phyloP scores from a whole-genome alignment of 1,140 invertebrate genomes.

The Drosophila bocki region DNA sequence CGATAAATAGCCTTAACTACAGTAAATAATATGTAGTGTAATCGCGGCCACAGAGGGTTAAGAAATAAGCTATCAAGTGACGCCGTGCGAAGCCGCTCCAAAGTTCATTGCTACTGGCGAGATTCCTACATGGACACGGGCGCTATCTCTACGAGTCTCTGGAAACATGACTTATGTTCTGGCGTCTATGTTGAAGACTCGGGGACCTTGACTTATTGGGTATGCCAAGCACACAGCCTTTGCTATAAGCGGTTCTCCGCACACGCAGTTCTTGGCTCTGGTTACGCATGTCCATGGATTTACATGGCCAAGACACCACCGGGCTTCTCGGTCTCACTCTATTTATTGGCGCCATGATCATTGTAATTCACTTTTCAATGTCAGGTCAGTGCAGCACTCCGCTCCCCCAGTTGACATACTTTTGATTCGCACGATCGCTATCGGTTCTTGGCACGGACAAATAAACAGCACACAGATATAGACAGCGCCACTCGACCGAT shows the following conservation, averaged over 20 bases:
- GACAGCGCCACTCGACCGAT: not conserved
- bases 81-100: slow-evolving; percentile 13
- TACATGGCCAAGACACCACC: not conserved
- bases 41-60: slow-evolving; percentile 28
- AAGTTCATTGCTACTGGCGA: slow-evolving; percentile 67
- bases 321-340: not conserved
- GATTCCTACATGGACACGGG: slow-evolving; percentile 21
- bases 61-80: slow-evolving; percentile 38
- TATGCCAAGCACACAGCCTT: slow-evolving; percentile 59
- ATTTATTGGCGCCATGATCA: slow-evolving; percentile 23
- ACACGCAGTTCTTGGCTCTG: slow-evolving; percentile 34
- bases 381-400: slow-evolving; percentile 31
- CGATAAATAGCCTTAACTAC: slow-evolving; percentile 5
- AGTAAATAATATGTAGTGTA: slow-evolving; percentile 3
- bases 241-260: slow-evolving; percentile 40
- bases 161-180: slow-evolving; percentile 24
- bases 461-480: slow-evolving; percentile 9
- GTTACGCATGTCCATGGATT: slow-evolving; percentile 7
- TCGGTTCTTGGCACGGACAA: slow-evolving; percentile 31
- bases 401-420: slow-evolving; percentile 47
- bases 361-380: slow-evolving; percentile 45
- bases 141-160: slow-evolving; percentile 36
- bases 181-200: slow-evolving; percentile 20
- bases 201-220: slow-evolving; percentile 77
- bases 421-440: slow-evolving; percentile 35